These are phyloP conservation scores for Phasia obesa DNA, from an alignment of 2,888 invertebrate species.

Conservation along the genomic window DNA sequence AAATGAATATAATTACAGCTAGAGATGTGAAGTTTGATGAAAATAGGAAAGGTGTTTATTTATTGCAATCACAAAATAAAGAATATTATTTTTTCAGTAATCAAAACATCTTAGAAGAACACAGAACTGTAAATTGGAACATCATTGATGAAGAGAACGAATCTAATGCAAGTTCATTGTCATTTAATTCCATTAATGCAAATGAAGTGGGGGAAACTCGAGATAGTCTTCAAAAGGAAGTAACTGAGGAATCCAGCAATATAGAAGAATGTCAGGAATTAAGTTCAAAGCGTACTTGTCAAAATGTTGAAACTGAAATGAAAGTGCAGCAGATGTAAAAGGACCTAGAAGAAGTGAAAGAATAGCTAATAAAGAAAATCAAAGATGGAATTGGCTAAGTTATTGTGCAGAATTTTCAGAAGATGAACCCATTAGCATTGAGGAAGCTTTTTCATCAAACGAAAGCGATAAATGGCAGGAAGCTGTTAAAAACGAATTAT, in stretches of 20 bases:
- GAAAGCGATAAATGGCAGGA: no score
- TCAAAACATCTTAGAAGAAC: background rate
- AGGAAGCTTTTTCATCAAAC: no score
- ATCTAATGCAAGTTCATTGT: background rate
- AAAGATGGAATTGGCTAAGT: background rate
- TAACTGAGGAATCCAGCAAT: no score
- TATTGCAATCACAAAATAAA: background rate
- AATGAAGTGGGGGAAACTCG: background rate
- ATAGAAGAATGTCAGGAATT: no score
- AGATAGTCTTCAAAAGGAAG: no score
- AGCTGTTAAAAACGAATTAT: no score
- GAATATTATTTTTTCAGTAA: slow-evolving; percentile 10
- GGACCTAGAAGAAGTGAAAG: slow-evolving; percentile 8
- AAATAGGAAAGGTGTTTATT: slow-evolving; percentile 9
- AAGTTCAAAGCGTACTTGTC: no score
- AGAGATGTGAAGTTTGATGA: slow-evolving; percentile 27
- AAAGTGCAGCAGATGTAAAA: no score
- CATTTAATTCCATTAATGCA: background rate
- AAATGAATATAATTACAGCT: no score
- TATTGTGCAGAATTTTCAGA: no score
- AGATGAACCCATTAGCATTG: no score
- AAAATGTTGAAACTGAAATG: background rate
- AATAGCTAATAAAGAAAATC: background rate
- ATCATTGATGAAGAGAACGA: background rate
- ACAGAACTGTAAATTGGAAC: background rate